Percentiles rank a stretch among this genome's conserved stretches.
Conservation (phyloP, 1,140 invertebrate genomes). For the Sitophilus oryzae region DNA sequence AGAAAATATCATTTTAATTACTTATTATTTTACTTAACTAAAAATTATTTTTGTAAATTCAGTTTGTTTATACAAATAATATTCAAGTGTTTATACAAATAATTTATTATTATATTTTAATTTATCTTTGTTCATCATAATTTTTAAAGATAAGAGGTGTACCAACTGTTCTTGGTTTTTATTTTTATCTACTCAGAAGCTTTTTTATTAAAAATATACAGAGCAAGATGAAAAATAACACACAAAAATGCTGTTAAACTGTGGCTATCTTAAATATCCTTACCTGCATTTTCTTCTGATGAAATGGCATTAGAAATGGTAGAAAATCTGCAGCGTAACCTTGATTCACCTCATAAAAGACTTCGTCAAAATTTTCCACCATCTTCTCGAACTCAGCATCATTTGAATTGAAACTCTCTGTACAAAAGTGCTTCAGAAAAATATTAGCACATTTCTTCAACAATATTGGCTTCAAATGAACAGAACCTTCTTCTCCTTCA, state of each 20-base stretch:
- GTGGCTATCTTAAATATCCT: conserved; percentile 1
- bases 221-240: background rate
- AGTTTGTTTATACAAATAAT: too few relatives aligned
- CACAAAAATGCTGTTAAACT: conserved; percentile 1
- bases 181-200: too few relatives aligned
- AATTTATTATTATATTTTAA: too few relatives aligned
- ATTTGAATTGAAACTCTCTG: conserved; percentile 57
- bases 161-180: too few relatives aligned
- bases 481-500: conserved; percentile 36
- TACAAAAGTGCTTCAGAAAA: conserved; percentile 78
- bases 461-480: conserved; percentile 57
- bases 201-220: conserved; percentile 1
- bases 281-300: conserved; percentile 54
- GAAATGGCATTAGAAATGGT: conserved; percentile 70
- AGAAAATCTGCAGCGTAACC: conserved; percentile 82
- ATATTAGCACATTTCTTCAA: conserved; percentile 68
- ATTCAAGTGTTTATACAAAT: too few relatives aligned
- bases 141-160: too few relatives aligned
- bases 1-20: conserved; percentile 5
- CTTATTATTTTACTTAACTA: too few relatives aligned
- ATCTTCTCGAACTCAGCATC: conserved; percentile 57
- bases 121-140: too few relatives aligned
- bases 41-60: too few relatives aligned
- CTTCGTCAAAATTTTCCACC: conserved; percentile 68
- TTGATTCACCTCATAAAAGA: conserved; percentile 87